Evolutionary conservation across 64 coral and sea anemone species (phyloP), one percentile per base, ranked within the genome.

Genomic region (Trachythela sp.): DNA sequence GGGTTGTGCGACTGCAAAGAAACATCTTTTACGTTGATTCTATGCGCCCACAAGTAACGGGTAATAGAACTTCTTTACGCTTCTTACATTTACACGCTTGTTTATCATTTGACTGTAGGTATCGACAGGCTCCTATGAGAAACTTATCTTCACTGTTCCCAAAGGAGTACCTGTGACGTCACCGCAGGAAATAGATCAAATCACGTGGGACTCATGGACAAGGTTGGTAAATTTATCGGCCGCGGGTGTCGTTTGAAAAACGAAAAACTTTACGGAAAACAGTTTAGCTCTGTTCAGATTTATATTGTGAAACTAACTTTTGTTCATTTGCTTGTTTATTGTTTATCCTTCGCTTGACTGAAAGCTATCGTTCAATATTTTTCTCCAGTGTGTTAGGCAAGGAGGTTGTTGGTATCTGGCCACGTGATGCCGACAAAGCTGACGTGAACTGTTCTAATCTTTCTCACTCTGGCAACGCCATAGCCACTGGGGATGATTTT

Each of bases 401-500:
- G 75, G 96, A 99, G 68, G 96, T 99, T 9, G 91, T 99, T 39
- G 96, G 96, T 37, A 77, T 99, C 33, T 99, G 96, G 96, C 96
- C 96, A 8, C 96, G 94, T 54, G 95, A 99, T 72, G 93, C 93
- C 70, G 96, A 99, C 84, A 99, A 95, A 91, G 96, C 96, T 13
- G 96, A 99, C 80, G 96, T 99, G 29, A 99, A 99, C 89, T 99
- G 96, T 49, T 91, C 96, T 20, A 92, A 93, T 85, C 89, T 99
- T 27, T 89, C 88, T 43, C 88, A 92, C 45, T 90, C 86, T 52
- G 96, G 96, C 22, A 35, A 89, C 26, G 92, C 96, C 30, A 85
- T 99, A 10, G 96, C 87, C 29, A 99, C 96, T 87, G 96, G 96
- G 59, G 96, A 99, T 85, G 96, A 99, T 70, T 99, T 95, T 89